phyloP scores from a whole-genome alignment of 2,797 vertebrate species.

The Oreochromis grahami region DNA sequence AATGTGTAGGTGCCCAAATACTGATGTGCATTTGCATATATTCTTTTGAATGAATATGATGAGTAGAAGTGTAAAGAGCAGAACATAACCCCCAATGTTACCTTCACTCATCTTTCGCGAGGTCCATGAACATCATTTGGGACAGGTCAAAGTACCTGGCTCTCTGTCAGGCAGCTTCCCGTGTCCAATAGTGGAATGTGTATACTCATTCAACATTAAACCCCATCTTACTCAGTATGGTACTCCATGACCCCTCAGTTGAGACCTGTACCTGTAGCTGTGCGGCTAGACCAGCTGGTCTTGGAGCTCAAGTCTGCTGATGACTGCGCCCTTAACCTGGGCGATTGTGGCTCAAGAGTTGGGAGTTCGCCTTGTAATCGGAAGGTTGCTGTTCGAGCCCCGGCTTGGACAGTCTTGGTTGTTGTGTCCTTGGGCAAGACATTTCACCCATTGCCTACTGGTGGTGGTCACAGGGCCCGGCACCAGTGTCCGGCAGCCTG shows the following conservation, averaged over 20 bases:
- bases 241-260: background rate
- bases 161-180: background rate
- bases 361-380: too few relatives aligned
- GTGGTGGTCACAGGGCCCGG: too few relatives aligned
- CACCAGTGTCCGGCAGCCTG: too few relatives aligned
- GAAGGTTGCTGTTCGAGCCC: too few relatives aligned
- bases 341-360: too few relatives aligned
- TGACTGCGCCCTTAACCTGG: background rate
- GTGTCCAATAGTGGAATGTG: background rate
- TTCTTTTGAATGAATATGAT: background rate
- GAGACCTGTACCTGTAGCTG: background rate
- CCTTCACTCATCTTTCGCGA: background rate
- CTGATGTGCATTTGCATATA: background rate
- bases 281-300: background rate
- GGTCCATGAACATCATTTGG: background rate
- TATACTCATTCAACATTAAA: background rate
- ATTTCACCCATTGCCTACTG: too few relatives aligned
- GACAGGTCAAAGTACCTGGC: background rate
- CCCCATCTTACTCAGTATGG: background rate
- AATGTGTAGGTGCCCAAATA: background rate
- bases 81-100: fast-evolving
- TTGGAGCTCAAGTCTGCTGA: background rate
- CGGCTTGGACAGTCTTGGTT: too few relatives aligned
- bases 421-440: too few relatives aligned
- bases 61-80: background rate